These are phyloP conservation scores for Varecia variegata DNA, from an alignment of 2,797 vertebrate species.

Conservation along the genomic window DNA sequence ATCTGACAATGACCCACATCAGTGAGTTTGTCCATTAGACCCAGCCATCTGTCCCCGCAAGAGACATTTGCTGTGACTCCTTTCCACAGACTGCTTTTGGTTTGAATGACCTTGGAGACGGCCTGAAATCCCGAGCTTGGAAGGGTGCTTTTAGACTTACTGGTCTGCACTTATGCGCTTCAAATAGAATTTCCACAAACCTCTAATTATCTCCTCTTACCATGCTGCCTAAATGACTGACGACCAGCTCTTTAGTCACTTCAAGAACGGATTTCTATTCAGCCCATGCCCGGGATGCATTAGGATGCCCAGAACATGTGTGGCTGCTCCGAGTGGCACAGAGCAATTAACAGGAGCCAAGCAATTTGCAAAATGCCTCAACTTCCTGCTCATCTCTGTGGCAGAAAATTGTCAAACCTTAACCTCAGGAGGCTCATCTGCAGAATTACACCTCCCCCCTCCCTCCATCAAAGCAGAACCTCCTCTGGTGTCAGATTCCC, in stretches of 20 bases:
- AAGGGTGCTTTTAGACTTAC: constrained; percentile 50
- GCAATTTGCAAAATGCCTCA: constrained; percentile 60
- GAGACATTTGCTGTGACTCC: neutral
- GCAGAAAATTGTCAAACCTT: constrained; percentile 46
- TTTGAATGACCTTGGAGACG: constrained; percentile 71
- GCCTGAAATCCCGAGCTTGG: neutral
- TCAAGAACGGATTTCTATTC: constrained; percentile 62
- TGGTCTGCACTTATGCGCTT: constrained; percentile 30
- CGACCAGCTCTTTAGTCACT: constrained; percentile 31
- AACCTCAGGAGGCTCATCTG: constrained; percentile 57
- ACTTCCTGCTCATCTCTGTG: constrained; percentile 54
- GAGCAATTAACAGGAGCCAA: constrained; percentile 47
- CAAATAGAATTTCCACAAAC: constrained; percentile 64
- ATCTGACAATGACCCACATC: constrained; percentile 41
- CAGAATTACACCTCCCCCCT: constrained; percentile 39
- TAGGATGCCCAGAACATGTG: constrained; percentile 24
- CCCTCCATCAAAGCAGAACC: constrained; percentile 21
- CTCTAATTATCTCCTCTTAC: constrained; percentile 65
- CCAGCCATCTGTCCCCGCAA: constrained; percentile 54
- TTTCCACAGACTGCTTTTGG: neutral
- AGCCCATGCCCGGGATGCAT: neutral
- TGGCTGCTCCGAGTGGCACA: neutral
- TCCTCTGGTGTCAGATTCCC: constrained; percentile 68
- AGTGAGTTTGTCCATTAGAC: constrained; percentile 21
- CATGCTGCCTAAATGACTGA: constrained; percentile 58